Conservation (phyloP, 2,888 invertebrate species). For the Trimorus sp. region DNA sequence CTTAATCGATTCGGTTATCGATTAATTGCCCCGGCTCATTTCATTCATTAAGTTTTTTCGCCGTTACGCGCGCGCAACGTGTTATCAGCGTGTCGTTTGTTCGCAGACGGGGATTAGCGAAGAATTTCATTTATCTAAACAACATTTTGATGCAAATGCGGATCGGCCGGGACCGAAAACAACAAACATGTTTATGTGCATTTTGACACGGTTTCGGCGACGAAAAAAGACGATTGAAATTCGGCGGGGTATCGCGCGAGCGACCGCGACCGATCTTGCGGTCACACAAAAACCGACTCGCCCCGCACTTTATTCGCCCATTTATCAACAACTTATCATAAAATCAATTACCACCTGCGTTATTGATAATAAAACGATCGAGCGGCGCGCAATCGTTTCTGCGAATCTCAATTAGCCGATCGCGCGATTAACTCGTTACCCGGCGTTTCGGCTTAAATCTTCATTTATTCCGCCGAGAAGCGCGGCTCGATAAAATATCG, state of each 20-base stretch:
- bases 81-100: too few species aligned
- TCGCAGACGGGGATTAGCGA: too few species aligned
- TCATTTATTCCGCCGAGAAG: slow-evolving; percentile 41
- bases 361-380: slow-evolving; percentile 55
- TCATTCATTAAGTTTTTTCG: slow-evolving; percentile 8
- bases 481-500: slow-evolving; percentile 46
- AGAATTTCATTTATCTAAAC: neutral
- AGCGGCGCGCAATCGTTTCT: slow-evolving; percentile 31
- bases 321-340: slow-evolving; percentile 35
- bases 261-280: neutral
- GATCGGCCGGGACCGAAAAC: too few species aligned
- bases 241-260: too few species aligned
- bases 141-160: neutral
- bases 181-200: too few species aligned
- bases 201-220: too few species aligned
- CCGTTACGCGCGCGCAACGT: neutral
- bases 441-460: slow-evolving; percentile 32
- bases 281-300: slow-evolving; percentile 5
- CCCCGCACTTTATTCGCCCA: slow-evolving; percentile 17
- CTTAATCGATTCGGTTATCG: slow-evolving; percentile 32
- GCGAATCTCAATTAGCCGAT: slow-evolving; percentile 47
- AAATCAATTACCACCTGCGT: slow-evolving; percentile 46
- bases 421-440: slow-evolving; percentile 47
- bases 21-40: slow-evolving; percentile 7
- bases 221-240: too few species aligned